Conservation (phyloP, 2,113 vertebrate genomes). For the Psilopsiagon aurifrons region DNA sequence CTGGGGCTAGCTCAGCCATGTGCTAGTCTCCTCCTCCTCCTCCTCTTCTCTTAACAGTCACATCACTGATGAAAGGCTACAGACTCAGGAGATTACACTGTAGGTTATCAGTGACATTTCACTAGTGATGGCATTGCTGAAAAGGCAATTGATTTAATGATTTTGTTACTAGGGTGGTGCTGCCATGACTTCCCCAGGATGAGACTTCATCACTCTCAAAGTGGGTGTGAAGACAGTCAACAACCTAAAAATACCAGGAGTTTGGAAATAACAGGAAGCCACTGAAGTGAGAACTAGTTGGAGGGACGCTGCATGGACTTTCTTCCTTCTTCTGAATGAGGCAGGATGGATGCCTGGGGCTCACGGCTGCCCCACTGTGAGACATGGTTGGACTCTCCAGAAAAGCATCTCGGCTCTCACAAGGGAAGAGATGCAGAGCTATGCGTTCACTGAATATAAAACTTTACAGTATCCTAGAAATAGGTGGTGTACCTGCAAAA, state of each 20-base stretch:
- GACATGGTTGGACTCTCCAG: fast-evolving
- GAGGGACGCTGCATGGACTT: background rate
- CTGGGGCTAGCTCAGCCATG: background rate
- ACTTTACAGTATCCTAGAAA: fast-evolving
- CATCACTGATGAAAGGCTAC: background rate
- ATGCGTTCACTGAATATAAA: background rate
- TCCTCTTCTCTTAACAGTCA: background rate
- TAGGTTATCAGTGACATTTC: background rate
- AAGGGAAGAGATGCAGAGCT: background rate
- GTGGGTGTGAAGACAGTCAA: background rate
- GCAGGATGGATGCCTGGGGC: background rate
- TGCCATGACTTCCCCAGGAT: background rate
- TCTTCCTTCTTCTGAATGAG: background rate
- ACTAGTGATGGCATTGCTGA: background rate
- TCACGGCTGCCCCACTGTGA: background rate
- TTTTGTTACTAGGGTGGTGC: background rate
- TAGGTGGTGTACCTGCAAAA: background rate
- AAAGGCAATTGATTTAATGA: conserved; percentile 18
- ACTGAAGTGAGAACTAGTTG: background rate
- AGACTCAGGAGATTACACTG: background rate
- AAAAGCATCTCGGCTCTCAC: fast-evolving
- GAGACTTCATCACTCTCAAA: background rate
- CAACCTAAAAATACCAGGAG: background rate
- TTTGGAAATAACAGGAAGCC: background rate
- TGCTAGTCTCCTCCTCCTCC: background rate